Conservation (phyloP, 1,140 invertebrate species). For the Chironomus tepperi region DNA sequence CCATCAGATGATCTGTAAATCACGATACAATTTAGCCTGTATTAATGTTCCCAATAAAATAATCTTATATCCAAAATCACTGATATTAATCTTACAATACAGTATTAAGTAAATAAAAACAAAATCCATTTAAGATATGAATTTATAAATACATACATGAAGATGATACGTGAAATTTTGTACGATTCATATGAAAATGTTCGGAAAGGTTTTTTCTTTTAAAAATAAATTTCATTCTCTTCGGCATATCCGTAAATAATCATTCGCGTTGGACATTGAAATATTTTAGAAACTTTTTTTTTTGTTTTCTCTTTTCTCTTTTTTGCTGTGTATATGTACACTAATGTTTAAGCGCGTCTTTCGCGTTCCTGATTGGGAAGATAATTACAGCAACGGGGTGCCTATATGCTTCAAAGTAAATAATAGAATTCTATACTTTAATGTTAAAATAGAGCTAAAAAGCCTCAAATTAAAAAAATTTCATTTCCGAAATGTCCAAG, state of each 20-base stretch:
- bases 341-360: background rate
- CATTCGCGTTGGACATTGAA: background rate
- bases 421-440: no score
- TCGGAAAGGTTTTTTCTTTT: no score
- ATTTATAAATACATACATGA: background rate
- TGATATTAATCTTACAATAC: no score
- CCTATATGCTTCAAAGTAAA: background rate
- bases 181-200: no score
- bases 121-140: background rate
- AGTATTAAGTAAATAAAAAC: background rate
- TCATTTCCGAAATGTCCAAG: background rate
- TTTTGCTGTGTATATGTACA: background rate
- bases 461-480: no score
- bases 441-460: no score
- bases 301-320: background rate
- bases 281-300: conserved; percentile 1
- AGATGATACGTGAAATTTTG: background rate
- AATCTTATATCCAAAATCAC: no score
- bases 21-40: no score
- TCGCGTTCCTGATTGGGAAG: background rate
- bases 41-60: no score
- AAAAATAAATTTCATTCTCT: background rate
- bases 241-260: conserved; percentile 12
- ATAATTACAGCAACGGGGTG: no score
- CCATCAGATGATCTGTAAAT: no score